These are phyloP conservation scores for Myotis lucifugus DNA, from an alignment of 2,113 vertebrate genomes.

Conservation along the genomic window DNA sequence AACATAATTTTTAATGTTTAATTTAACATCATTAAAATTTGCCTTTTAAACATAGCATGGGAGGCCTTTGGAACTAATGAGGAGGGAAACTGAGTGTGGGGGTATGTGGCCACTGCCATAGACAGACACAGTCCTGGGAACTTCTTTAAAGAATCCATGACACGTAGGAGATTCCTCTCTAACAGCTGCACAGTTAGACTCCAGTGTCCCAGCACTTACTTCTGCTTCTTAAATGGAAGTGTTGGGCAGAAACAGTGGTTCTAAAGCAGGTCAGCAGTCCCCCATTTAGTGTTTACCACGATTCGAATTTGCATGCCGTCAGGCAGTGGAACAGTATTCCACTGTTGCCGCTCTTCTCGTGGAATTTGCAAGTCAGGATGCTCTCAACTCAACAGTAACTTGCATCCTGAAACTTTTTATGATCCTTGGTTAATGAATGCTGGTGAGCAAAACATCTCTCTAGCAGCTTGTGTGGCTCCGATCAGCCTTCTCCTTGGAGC, in stretches of 20 bases:
- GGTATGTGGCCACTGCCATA: not conserved
- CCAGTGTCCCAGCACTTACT: not conserved
- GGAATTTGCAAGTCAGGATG: not conserved
- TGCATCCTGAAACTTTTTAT: not conserved
- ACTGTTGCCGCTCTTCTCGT: rapidly evolving
- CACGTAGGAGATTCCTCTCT: not conserved
- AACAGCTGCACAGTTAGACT: not conserved
- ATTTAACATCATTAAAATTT: not conserved
- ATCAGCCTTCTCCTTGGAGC: not conserved
- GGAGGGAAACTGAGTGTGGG: not conserved
- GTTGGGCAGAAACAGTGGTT: not conserved
- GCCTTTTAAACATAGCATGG: not conserved
- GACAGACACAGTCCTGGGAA: not conserved
- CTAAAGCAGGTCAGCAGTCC: not conserved
- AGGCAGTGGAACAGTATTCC: not conserved
- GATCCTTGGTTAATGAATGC: not conserved
- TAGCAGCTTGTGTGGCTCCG: not conserved
- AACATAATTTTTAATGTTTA: not conserved
- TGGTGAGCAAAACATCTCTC: not conserved
- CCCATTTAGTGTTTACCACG: not conserved
- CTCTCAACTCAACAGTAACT: not conserved
- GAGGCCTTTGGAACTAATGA: not conserved
- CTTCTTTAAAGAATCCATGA: not conserved
- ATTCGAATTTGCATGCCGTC: not conserved
- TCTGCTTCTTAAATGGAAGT: not conserved